phyloP scores from a whole-genome alignment of 1,140 invertebrate genomes.

The Orchestia grillus region DNA sequence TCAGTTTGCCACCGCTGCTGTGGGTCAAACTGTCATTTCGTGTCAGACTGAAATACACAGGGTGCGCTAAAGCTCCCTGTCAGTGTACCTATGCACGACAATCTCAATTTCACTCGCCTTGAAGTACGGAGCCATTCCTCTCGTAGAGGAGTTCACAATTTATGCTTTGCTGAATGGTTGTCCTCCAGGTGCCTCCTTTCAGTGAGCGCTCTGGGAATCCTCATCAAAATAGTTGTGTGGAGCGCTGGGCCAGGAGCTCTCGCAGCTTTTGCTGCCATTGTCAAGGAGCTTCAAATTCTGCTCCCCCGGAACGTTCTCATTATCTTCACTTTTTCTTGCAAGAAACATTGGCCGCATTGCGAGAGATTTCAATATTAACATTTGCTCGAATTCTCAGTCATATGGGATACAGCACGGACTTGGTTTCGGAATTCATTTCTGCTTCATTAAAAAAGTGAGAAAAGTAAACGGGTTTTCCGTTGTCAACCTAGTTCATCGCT shows the following conservation, averaged over 20 bases:
- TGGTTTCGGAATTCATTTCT: not conserved
- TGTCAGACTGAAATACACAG: not conserved
- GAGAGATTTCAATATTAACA: not conserved
- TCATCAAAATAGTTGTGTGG: slow-evolving; percentile 8
- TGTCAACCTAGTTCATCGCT: too few relatives aligned
- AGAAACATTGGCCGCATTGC: not conserved
- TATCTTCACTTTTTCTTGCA: not conserved
- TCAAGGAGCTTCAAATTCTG: not conserved
- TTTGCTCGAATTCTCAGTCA: not conserved
- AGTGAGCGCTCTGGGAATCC: not conserved
- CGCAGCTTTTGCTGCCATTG: not conserved
- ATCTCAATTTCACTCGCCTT: not conserved
- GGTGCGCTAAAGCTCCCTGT: not conserved
- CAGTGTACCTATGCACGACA: not conserved
- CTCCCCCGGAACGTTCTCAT: not conserved
- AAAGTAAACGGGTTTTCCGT: too few relatives aligned
- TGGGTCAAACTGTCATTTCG: not conserved
- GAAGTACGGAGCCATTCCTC: not conserved
- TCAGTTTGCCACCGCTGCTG: too few relatives aligned
- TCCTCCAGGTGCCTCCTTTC: not conserved
- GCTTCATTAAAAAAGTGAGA: too few relatives aligned
- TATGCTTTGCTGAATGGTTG: not conserved
- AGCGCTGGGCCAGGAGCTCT: not conserved
- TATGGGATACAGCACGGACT: not conserved
- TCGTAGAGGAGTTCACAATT: not conserved